Evolutionary conservation across 1,140 invertebrate species (phyloP).

Genomic region (Atta cephalotes): DNA sequence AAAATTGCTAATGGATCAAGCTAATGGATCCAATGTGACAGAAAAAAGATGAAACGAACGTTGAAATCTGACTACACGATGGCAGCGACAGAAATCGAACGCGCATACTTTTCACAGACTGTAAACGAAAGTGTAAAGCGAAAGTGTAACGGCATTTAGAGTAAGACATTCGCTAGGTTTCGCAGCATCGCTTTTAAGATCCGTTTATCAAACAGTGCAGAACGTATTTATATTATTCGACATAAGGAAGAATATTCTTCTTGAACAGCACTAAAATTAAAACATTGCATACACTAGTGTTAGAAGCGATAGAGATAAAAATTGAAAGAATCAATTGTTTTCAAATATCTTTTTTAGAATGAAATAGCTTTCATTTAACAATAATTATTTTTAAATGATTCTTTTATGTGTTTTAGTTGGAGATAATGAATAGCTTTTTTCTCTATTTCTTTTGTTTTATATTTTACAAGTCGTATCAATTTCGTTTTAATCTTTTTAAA

Average conservation of each 20-base stretch:
- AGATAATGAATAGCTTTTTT: background rate
- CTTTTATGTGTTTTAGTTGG: background rate
- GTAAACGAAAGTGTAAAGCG: background rate
- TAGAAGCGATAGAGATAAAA: background rate
- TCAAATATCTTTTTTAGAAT: background rate
- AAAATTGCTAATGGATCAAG: background rate
- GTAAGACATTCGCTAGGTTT: slow-evolving; percentile 26
- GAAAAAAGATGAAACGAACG: background rate
- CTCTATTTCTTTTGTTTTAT: background rate
- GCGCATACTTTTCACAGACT: slow-evolving; percentile 6
- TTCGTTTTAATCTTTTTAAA: background rate
- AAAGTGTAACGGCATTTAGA: slow-evolving; percentile 35
- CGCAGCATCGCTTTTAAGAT: background rate
- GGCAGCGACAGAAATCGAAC: slow-evolving; percentile 17
- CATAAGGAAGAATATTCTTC: background rate
- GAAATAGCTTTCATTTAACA: background rate
- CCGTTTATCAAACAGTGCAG: background rate
- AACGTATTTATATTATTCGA: background rate
- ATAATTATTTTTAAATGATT: background rate
- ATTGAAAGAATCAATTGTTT: background rate
- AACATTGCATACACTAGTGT: background rate
- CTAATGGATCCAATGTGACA: background rate
- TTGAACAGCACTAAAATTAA: background rate
- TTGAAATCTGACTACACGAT: background rate
- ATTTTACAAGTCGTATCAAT: background rate